Evolutionary conservation across 2,113 vertebrate genomes (phyloP).

Genomic region (Sceloporus undulatus): DNA sequence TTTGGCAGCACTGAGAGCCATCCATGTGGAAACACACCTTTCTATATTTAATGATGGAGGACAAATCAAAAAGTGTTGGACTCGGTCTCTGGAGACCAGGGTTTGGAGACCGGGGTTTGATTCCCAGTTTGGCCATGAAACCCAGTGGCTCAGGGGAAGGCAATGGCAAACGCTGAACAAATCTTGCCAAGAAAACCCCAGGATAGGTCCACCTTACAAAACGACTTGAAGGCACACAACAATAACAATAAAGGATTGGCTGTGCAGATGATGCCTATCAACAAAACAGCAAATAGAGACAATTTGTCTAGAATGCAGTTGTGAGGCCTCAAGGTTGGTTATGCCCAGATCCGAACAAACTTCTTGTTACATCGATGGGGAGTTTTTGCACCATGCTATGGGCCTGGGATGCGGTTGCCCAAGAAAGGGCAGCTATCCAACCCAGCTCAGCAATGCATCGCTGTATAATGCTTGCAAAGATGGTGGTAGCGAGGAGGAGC

Average conservation of each 20-base stretch:
- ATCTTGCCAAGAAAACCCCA: too few species aligned
- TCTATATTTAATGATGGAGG: too few species aligned
- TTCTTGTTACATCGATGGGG: not conserved
- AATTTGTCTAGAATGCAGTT: not conserved
- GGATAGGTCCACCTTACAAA: too few species aligned
- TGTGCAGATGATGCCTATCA: too few species aligned
- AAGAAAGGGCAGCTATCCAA: not conserved
- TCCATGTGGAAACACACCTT: not conserved
- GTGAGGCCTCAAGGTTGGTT: not conserved
- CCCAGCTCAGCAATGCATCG: not conserved
- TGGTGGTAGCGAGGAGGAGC: too few species aligned
- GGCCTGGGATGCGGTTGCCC: not conserved
- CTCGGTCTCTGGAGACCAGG: too few species aligned
- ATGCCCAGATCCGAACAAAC: not conserved
- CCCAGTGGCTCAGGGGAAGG: too few species aligned
- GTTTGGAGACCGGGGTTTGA: too few species aligned
- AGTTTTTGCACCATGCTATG: not conserved
- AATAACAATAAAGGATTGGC: too few species aligned
- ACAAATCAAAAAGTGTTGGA: too few species aligned
- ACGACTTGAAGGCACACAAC: not conserved
- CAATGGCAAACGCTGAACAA: too few species aligned
- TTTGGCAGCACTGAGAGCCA: not conserved
- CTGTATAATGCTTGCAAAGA: not conserved
- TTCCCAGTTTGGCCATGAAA: too few species aligned
- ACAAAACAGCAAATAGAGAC: not conserved